Conservation (phyloP, 2,888 invertebrate genomes). For the Harmothoe impar region DNA sequence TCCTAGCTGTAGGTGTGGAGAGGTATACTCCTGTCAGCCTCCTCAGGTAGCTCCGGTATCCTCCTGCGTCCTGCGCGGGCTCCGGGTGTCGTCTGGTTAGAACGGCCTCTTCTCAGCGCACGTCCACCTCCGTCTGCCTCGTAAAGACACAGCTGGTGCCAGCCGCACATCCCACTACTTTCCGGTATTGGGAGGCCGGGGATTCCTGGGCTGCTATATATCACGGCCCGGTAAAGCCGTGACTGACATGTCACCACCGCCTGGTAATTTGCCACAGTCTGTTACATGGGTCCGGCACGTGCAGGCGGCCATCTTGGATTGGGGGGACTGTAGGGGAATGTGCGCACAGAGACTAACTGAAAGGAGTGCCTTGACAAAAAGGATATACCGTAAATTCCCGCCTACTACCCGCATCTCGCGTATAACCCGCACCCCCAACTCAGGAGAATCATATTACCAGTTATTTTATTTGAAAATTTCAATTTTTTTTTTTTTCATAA, state of each 20-base stretch:
- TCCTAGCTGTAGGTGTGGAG: no score
- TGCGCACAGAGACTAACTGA: no score
- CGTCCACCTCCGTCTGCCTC: background rate
- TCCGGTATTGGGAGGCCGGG: conserved; percentile 27
- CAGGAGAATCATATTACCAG: no score
- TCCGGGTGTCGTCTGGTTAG: background rate
- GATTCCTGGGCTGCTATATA: background rate
- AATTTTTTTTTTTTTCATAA: no score
- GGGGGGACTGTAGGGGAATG: no score
- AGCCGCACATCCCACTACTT: background rate
- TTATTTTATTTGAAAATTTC: no score
- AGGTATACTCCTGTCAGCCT: no score
- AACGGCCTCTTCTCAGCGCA: background rate
- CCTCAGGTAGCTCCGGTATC: no score
- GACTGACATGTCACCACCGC: background rate
- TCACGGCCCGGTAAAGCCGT: background rate
- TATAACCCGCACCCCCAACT: no score
- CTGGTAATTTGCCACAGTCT: background rate
- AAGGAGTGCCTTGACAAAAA: no score
- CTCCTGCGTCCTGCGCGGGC: background rate
- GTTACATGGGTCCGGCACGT: background rate
- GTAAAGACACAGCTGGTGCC: conserved; percentile 39
- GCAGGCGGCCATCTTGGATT: background rate
- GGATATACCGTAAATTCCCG: no score
- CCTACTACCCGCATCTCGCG: no score